phyloP scores from a whole-genome alignment of 2,113 vertebrate genomes.

The Merops nubicus region DNA sequence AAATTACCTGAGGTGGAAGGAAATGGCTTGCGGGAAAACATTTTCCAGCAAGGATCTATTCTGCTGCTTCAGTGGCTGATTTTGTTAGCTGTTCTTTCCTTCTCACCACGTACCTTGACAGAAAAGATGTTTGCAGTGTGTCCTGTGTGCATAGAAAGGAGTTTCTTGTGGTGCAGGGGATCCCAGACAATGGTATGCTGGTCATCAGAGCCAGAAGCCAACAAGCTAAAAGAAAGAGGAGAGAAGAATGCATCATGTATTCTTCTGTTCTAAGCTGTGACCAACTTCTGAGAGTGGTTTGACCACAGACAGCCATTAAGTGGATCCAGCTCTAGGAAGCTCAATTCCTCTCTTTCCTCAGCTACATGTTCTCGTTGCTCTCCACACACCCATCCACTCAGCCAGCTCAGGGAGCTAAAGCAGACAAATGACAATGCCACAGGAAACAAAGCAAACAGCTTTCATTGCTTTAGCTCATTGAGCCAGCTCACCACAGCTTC shows the following conservation, averaged over 20 bases:
- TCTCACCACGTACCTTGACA: constrained; percentile 86
- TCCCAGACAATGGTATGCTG: constrained; percentile 98
- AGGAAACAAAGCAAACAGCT: background rate
- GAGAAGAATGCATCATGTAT: background rate
- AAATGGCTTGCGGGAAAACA: background rate
- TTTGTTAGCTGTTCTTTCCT: background rate
- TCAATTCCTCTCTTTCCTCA: background rate
- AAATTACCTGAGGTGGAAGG: background rate
- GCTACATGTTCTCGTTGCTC: background rate
- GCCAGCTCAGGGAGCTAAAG: background rate
- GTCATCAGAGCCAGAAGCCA: constrained; percentile 98
- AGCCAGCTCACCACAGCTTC: background rate
- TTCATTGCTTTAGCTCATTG: background rate
- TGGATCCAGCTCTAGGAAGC: background rate
- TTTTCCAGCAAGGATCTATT: background rate
- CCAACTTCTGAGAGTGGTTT: background rate
- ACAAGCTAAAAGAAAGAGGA: constrained; percentile 78
- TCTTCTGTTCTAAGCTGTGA: background rate
- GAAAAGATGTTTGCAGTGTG: constrained; percentile 99
- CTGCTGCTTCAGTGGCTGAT: background rate
- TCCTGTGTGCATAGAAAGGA: constrained; percentile 97
- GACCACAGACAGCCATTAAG: constrained; percentile 5
- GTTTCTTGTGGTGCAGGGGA: constrained; percentile 93
- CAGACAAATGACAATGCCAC: background rate
- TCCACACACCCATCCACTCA: background rate